Base-by-base conservation (phyloP, 2,888 invertebrate species). In the Globia sparganii region DNA sequence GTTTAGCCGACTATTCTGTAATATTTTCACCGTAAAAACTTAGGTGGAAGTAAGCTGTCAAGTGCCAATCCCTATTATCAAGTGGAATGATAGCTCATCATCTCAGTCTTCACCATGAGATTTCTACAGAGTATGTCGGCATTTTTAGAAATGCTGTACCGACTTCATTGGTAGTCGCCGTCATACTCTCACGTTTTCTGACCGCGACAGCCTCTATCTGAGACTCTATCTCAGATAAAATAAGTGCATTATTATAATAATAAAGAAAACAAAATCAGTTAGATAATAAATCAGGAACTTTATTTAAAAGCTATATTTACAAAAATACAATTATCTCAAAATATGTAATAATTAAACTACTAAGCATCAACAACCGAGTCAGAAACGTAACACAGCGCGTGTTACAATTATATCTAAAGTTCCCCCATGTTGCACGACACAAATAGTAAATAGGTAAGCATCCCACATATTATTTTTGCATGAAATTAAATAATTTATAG, bases 201-300 rank as follows among this genome's bases (percentile, higher is more conserved):
- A 31, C 13, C 6, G 11, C 25, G n/a, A n/a, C n/a, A n/a, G n/a
- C n/a, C n/a, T n/a, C n/a, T n/a, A n/a, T n/a, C n/a, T n/a, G n/a
- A n/a, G n/a, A n/a, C n/a, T n/a, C n/a, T n/a, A n/a, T n/a, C n/a
- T n/a, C n/a, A n/a, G n/a, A n/a, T n/a, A n/a, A 11, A 61, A 58
- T 28, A 58, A 28, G 1, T 58, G 28, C 15, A 15, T 58, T 28
- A 13, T 15, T 15, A 21, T 59, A 31, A 9, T 28, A 15, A 58
- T 3, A 87, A 80, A 78, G 53, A 84, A 85, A 85, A 88, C 75
- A 37, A 71, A 6, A 56, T 68, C 49, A 11, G 9, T 0, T 89
- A 89, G n/a, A n/a, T 91, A 92, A 93, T 94, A 95, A 95, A 94
- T 94, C 95, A 96, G 96, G 96, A 96, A 96, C 96, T 96, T 96